These are phyloP conservation scores for Bos javanicus DNA, from an alignment of 2,113 vertebrate genomes.

Conservation along the genomic window DNA sequence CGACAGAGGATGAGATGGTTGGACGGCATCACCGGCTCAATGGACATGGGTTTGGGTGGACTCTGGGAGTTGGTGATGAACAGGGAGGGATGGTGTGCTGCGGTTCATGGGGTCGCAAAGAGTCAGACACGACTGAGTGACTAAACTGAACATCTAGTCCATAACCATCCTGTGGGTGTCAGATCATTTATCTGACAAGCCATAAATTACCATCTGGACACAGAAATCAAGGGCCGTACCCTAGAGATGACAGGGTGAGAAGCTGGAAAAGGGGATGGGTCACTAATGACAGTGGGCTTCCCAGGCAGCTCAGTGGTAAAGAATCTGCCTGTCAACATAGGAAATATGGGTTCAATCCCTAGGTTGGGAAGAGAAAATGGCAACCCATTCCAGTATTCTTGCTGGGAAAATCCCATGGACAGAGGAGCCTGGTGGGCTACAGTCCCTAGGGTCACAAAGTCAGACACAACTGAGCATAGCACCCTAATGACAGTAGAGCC, in stretches of 20 bases:
- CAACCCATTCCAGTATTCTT: background rate
- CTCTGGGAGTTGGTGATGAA: background rate
- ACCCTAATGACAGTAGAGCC: background rate
- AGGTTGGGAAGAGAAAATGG: background rate
- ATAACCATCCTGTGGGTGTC: background rate
- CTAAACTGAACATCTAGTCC: background rate
- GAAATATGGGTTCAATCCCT: background rate
- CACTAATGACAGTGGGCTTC: background rate
- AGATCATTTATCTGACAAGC: background rate
- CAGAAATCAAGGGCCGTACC: background rate
- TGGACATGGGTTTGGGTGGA: background rate
- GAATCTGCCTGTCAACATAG: background rate
- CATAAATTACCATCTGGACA: background rate
- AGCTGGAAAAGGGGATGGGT: background rate
- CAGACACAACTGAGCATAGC: background rate
- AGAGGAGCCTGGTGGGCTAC: background rate
- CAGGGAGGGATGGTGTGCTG: background rate
- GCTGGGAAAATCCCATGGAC: background rate
- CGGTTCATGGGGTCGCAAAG: background rate
- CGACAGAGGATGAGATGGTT: background rate
- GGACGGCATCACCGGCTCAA: background rate
- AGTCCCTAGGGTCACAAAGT: background rate
- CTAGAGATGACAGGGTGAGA: background rate
- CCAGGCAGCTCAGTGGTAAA: background rate
- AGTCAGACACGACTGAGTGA: background rate